Conservation (phyloP, 2,797 vertebrate species). For the Pteropus rufus region DNA sequence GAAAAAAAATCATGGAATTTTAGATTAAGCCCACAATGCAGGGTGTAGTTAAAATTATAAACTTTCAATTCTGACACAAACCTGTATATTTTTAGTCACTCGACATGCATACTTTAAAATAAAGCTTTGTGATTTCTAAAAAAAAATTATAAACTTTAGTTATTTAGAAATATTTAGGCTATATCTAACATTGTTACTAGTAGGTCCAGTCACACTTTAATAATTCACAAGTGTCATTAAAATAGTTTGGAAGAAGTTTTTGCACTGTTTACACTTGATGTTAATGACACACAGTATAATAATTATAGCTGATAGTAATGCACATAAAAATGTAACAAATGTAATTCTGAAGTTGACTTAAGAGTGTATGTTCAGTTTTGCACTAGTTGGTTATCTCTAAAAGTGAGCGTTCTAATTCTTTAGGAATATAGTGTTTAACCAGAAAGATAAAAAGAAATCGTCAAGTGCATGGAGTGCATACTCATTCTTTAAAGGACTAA, state of each 20-base stretch:
- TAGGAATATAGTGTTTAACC: conserved; percentile 31
- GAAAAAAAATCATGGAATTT: background rate
- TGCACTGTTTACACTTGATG: background rate
- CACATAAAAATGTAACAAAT: conserved; percentile 2
- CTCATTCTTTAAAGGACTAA: conserved; percentile 47
- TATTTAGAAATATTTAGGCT: background rate
- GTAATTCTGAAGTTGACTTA: conserved; percentile 27
- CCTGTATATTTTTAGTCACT: conserved; percentile 75
- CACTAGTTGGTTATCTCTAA: background rate
- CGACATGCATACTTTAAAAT: conserved; percentile 67
- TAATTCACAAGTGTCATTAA: background rate
- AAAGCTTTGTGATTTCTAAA: conserved; percentile 60
- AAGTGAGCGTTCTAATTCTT: background rate
- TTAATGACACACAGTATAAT: background rate
- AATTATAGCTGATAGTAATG: background rate
- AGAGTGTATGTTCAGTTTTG: background rate
- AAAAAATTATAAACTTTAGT: conserved; percentile 28
- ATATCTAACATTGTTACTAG: background rate
- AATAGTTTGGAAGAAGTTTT: conserved; percentile 45
- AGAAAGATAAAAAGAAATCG: background rate
- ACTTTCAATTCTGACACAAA: conserved; percentile 66
- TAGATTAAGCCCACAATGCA: background rate
- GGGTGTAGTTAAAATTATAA: background rate
- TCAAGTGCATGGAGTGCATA: background rate
- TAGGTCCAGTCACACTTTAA: background rate